Percentiles rank a stretch among this genome's conserved stretches.
Conservation (phyloP, 2,888 invertebrate genomes). For the Opisthograptis luteolata region DNA sequence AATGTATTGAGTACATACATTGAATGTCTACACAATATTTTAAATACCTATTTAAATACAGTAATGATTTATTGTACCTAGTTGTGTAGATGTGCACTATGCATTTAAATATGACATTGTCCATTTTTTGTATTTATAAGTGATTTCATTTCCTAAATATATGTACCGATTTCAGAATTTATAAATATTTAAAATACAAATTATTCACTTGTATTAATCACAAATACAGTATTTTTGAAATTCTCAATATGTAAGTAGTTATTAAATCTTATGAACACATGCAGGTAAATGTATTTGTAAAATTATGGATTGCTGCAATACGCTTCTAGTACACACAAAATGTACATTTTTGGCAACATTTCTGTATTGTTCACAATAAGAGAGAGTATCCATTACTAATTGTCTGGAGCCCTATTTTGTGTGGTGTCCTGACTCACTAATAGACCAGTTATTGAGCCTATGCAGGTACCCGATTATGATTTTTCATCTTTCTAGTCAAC, state of each 20-base stretch:
- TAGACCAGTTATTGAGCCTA: too few relatives aligned
- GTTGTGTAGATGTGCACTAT: constrained; percentile 23
- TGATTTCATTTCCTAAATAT: neutral
- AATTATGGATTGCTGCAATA: neutral
- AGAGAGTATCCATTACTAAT: too few relatives aligned
- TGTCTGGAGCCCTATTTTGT: too few relatives aligned
- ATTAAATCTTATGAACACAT: constrained; percentile 3
- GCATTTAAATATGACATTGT: constrained; percentile 19
- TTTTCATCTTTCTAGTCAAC: too few relatives aligned
- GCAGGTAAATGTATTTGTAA: neutral
- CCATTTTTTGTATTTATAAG: constrained; percentile 19
- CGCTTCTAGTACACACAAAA: too few relatives aligned
- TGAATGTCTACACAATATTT: constrained; percentile 45
- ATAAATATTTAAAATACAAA: neutral
- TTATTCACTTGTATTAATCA: neutral
- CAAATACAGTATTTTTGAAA: neutral
- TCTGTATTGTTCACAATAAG: too few relatives aligned
- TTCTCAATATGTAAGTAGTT: neutral
- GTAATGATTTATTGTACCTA: neutral
- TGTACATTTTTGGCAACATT: too few relatives aligned
- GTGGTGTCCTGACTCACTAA: too few relatives aligned
- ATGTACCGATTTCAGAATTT: neutral
- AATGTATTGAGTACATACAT: constrained; percentile 37
- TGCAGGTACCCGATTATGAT: too few relatives aligned
- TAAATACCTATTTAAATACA: constrained; percentile 24